phyloP scores from a whole-genome alignment of 2,113 vertebrate genomes.

The Alouatta palliata region DNA sequence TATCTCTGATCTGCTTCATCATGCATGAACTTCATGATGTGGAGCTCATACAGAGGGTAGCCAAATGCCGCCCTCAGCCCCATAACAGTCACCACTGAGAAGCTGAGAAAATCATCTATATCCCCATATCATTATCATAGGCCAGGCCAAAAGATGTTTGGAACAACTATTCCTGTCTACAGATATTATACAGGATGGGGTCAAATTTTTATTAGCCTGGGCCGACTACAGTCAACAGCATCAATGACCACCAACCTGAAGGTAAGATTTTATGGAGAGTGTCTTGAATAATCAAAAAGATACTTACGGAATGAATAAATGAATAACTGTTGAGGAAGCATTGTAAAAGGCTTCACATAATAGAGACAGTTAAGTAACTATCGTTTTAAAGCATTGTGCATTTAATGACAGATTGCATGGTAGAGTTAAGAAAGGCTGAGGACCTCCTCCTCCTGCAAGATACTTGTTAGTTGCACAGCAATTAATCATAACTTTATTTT shows the following conservation, averaged over 20 bases:
- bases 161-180: background rate
- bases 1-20: conserved; percentile 33
- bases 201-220: background rate
- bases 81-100: background rate
- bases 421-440: background rate
- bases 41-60: background rate
- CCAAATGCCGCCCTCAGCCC: background rate
- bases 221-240: background rate
- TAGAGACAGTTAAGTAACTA: background rate
- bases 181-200: background rate
- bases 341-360: background rate
- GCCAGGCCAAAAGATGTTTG: background rate
- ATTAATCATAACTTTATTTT: background rate
- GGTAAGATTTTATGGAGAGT: background rate
- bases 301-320: conserved; percentile 11
- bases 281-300: conserved; percentile 25
- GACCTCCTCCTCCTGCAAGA: background rate
- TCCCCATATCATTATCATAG: background rate
- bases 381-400: background rate
- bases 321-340: background rate
- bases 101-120: background rate
- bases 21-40: background rate
- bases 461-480: background rate
- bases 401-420: background rate
- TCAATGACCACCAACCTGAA: background rate